Evolutionary conservation across 2,888 invertebrate species (phyloP), one percentile per base, ranked within the genome.

Genomic region (Aplocera efformata): DNA sequence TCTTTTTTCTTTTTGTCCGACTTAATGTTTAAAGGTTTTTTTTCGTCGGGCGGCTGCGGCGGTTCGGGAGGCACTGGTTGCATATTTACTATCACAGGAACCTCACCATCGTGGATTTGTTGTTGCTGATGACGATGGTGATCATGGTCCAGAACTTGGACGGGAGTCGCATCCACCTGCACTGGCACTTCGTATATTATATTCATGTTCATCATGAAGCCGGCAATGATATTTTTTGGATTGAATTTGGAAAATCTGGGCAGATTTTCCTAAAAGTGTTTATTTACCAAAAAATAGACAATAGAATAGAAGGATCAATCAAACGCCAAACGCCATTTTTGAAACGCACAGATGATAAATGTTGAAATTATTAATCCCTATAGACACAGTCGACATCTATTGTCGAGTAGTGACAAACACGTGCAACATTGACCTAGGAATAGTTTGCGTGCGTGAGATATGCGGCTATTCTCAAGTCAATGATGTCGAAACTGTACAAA

Each of bases 1-100:
- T 86, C 86, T 11, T 85, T 86, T 52, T 85, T 86, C 49, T 85
- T 85, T 49, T 81, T 84, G 20, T 77, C 79, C 7, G 32, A n/a
- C 13, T 48, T 48, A 20, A 48, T 48, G 0, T 61, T 13, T 50
- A 77, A 74, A 0, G 70, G 69, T 57, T 81, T 80, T 39, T 62
- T 60, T 1, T 66, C 66, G 8, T 58, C 56, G 4, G 52, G 45
- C 6, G 58, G 34, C 4, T 55, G 46, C 7, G 49, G 63, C 2
- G 58, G 61, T 6, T 45, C 52, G 8, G 44, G 43, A 0, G 30
- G 45, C 1, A 53, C 51, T 9, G 58, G 49, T 22, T 60, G 58
- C 40, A 70, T 67, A 48, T 67, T 60, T 13, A 67, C 58, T 20
- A 66, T 56, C 28, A 46, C 58, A 1, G 55, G 48, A 9, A 32